Conservation (phyloP, 1,140 invertebrate species). For the Anastatus disparis region DNA sequence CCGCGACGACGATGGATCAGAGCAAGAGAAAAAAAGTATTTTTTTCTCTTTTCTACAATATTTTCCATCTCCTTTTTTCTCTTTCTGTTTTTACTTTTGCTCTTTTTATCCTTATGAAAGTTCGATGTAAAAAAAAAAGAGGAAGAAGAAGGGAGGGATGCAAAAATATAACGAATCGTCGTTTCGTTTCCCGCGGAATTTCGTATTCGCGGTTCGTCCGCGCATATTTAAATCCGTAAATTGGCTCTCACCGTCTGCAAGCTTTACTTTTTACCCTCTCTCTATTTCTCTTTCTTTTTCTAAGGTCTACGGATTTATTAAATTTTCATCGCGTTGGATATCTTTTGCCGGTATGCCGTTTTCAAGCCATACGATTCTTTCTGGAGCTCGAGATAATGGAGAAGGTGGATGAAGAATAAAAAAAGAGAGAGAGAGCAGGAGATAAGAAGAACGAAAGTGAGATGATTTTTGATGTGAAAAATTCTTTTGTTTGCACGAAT, state of each 20-base stretch:
- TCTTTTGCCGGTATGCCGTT: background rate
- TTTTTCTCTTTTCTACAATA: background rate
- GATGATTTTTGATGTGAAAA: background rate
- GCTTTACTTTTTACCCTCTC: background rate
- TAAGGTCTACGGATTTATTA: slow-evolving; percentile 30
- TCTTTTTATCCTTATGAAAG: too few species aligned
- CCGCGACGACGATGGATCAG: background rate
- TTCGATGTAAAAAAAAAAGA: background rate
- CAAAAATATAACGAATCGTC: slow-evolving; percentile 13
- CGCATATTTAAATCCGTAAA: slow-evolving; percentile 36
- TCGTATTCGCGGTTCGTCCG: slow-evolving; percentile 28
- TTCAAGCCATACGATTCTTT: background rate
- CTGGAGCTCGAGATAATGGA: background rate
- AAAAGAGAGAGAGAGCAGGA: background rate
- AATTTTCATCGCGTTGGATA: slow-evolving; percentile 15
- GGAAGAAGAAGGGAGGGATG: too few species aligned
- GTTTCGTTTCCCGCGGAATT: background rate
- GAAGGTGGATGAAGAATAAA: background rate
- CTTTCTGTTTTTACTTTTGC: background rate
- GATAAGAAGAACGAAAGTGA: too few species aligned
- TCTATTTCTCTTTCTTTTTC: background rate
- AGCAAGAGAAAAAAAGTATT: background rate
- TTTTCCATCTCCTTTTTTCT: background rate
- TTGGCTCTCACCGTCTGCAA: background rate
- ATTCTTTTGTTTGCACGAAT: slow-evolving; percentile 24